Percentiles rank a stretch among this genome's conserved stretches.
Evolutionary conservation across 2,113 vertebrate genomes (phyloP).

Genomic region (Lasiurus cinereus): DNA sequence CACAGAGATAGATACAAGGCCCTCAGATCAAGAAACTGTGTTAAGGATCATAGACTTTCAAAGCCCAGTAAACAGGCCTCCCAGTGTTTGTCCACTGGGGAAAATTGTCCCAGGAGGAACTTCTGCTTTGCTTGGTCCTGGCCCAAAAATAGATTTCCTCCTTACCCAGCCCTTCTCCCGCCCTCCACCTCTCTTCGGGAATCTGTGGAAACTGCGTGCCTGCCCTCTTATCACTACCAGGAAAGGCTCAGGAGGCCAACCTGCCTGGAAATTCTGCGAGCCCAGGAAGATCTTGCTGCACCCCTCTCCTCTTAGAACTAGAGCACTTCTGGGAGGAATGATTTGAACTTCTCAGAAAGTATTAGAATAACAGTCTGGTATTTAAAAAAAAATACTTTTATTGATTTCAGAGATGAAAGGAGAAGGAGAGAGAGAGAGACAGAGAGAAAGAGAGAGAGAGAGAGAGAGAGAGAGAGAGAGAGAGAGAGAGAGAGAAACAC

Average conservation of each 20-base stretch:
- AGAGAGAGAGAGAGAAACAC: background rate
- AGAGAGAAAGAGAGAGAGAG: background rate
- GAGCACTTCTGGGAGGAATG: background rate
- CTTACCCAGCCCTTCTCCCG: background rate
- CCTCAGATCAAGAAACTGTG: background rate
- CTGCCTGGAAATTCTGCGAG: slow-evolving; percentile 1
- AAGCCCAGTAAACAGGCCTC: slow-evolving; percentile 14
- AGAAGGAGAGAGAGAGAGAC: background rate
- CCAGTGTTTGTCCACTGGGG: background rate
- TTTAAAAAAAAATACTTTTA: background rate
- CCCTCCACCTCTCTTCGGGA: background rate
- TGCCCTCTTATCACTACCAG: background rate
- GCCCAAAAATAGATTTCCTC: slow-evolving; percentile 22
- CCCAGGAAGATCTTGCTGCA: background rate
- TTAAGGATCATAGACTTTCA: background rate
- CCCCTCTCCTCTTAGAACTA: background rate
- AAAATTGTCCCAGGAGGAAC: slow-evolving; percentile 40
- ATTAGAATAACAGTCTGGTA: background rate
- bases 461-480: background rate
- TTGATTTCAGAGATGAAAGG: background rate
- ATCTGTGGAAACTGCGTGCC: slow-evolving; percentile 9
- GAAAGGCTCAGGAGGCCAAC: background rate
- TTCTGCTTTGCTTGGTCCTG: slow-evolving; percentile 55
- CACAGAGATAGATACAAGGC: background rate
- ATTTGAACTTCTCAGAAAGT: slow-evolving; percentile 21